Evolutionary conservation across 2,888 invertebrate genomes (phyloP).

Genomic region (Agrochola lychnidis): DNA sequence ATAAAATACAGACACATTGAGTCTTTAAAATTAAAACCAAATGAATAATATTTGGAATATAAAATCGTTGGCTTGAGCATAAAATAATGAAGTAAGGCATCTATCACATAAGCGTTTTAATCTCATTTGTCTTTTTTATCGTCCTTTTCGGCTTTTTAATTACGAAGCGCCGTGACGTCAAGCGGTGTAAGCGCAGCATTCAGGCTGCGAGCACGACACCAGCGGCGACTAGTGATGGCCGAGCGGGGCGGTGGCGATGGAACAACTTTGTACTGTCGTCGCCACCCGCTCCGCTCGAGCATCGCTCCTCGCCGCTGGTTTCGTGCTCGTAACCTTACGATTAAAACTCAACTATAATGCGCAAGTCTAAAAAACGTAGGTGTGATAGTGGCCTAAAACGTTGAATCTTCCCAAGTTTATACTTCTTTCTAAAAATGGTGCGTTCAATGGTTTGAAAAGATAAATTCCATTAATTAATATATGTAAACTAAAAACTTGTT

Average conservation of each 20-base stretch:
- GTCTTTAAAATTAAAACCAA: constrained; percentile 13
- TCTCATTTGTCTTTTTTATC: not conserved
- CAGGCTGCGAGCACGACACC: too few species aligned
- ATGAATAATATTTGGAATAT: constrained; percentile 9
- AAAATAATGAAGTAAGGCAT: not conserved
- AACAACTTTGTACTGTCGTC: too few species aligned
- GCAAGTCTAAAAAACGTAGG: not conserved
- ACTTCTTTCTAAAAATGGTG: not conserved
- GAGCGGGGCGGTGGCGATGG: too few species aligned
- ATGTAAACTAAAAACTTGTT: constrained; percentile 3
- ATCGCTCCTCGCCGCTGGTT: too few species aligned
- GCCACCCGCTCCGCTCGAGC: too few species aligned
- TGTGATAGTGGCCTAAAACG: constrained; percentile 13
- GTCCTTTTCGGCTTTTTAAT: not conserved
- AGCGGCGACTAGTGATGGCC: too few species aligned
- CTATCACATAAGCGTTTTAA: constrained; percentile 26
- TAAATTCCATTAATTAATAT: too few species aligned
- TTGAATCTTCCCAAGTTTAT: constrained; percentile 5
- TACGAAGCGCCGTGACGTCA: not conserved
- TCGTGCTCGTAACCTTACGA: not conserved
- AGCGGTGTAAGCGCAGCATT: not conserved
- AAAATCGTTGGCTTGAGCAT: constrained; percentile 21
- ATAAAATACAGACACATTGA: constrained; percentile 18
- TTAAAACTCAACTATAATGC: not conserved
- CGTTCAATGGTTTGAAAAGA: too few species aligned